A percentile compares a stretch with the other conserved stretches of the same genome.
These are phyloP conservation scores for Pungitius pungitius DNA, from an alignment of 2,113 vertebrate genomes.

Conservation along the genomic window DNA sequence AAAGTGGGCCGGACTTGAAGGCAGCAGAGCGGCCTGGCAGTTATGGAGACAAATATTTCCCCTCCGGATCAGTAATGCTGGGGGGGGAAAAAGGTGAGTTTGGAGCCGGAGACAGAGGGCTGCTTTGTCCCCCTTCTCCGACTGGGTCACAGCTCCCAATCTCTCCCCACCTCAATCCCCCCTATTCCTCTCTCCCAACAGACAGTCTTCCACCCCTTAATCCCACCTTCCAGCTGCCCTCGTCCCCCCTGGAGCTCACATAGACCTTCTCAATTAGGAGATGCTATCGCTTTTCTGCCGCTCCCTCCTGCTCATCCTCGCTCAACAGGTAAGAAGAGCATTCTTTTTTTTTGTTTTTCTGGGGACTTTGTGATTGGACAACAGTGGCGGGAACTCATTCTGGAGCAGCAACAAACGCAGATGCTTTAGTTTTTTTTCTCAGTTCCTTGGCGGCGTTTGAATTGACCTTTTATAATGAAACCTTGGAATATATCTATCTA, in stretches of 20 bases:
- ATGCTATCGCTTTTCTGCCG: slow-evolving; percentile 84
- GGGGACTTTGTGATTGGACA: neutral
- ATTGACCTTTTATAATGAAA: neutral
- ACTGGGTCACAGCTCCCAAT: slow-evolving; percentile 74
- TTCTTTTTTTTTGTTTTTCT: slow-evolving; percentile 14
- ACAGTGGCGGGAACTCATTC: neutral
- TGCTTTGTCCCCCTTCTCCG: slow-evolving; percentile 86
- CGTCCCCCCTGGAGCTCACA: slow-evolving; percentile 56
- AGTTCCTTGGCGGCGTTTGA: neutral
- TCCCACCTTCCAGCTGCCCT: slow-evolving; percentile 55
- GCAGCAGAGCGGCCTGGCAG: slow-evolving; percentile 45
- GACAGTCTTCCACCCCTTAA: slow-evolving; percentile 31
- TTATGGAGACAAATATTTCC: slow-evolving; percentile 82
- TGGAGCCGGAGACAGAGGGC: slow-evolving; percentile 88
- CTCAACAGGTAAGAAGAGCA: slow-evolving; percentile 84
- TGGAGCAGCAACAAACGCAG: neutral
- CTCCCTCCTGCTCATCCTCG: slow-evolving; percentile 80
- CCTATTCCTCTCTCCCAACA: slow-evolving; percentile 28
- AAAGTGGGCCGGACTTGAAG: slow-evolving; percentile 46
- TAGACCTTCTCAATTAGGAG: slow-evolving; percentile 68
- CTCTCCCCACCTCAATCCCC: slow-evolving; percentile 7
- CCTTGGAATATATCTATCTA: neutral
- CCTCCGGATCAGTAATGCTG: slow-evolving; percentile 76
- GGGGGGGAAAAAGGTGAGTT: slow-evolving; percentile 82
- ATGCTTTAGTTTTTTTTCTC: neutral